Percentiles rank a stretch among this genome's conserved stretches.
Conservation (phyloP, 2,113 vertebrate species). For the Ascaphus truei region DNA sequence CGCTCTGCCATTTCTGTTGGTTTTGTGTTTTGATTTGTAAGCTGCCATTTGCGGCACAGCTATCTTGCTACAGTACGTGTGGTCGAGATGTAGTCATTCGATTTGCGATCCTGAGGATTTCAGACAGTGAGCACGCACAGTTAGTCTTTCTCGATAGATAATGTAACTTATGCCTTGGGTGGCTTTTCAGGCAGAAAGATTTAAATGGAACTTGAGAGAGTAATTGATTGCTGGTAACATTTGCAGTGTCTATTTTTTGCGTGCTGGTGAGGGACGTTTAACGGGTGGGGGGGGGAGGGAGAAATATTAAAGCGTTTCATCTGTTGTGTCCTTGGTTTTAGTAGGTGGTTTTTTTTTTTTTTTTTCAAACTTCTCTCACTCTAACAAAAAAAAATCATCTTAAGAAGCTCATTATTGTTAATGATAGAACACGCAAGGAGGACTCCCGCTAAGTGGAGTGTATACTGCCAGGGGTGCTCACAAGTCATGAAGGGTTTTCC, state of each 20-base stretch:
- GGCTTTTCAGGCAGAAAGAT: conserved; percentile 20
- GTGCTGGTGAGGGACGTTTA: neutral
- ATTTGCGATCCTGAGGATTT: conserved; percentile 18
- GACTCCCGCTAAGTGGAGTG: too few species aligned
- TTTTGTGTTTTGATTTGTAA: conserved; percentile 30
- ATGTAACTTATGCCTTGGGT: conserved; percentile 5
- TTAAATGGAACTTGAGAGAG: conserved; percentile 7
- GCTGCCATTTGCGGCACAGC: conserved; percentile 9
- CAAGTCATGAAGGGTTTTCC: too few species aligned
- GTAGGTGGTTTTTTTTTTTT: too few species aligned
- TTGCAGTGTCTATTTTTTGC: neutral
- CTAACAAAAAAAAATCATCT: too few species aligned
- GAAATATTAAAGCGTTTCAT: too few species aligned
- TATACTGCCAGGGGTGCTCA: too few species aligned
- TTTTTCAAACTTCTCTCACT: too few species aligned
- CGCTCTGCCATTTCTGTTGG: conserved; percentile 6
- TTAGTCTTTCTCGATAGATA: neutral
- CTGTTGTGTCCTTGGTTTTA: too few species aligned
- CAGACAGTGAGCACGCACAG: conserved; percentile 21
- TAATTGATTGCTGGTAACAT: neutral
- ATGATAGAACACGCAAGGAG: too few species aligned
- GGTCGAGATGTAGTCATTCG: conserved; percentile 9
- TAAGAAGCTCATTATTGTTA: too few species aligned
- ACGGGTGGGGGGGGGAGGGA: too few species aligned
- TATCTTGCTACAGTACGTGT: neutral